These are phyloP conservation scores for Molorchus minor DNA, from an alignment of 2,888 invertebrate genomes.

Conservation along the genomic window DNA sequence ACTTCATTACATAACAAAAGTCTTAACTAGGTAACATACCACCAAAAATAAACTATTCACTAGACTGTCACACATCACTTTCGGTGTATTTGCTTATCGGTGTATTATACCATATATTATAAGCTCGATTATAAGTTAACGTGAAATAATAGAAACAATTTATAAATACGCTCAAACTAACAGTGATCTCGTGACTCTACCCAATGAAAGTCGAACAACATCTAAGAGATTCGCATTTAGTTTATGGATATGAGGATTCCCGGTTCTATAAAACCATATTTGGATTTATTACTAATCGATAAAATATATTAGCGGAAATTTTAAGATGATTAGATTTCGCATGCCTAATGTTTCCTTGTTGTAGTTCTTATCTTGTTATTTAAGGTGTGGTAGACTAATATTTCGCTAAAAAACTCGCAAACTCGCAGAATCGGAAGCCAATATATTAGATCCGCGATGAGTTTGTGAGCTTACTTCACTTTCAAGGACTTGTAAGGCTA, in stretches of 20 bases:
- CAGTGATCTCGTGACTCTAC: constrained; percentile 47
- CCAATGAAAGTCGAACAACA: constrained; percentile 46
- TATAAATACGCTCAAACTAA: constrained; percentile 10
- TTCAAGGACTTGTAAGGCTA: no score
- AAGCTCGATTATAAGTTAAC: not conserved
- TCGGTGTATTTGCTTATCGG: no score
- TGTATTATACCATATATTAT: no score
- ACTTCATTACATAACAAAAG: no score
- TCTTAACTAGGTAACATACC: no score
- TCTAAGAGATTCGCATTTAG: constrained; percentile 53
- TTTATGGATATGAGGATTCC: constrained; percentile 48
- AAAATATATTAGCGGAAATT: constrained; percentile 30
- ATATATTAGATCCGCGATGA: no score
- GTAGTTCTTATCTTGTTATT: constrained; percentile 21
- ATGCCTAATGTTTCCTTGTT: constrained; percentile 23
- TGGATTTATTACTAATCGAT: constrained; percentile 55
- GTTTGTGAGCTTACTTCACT: no score
- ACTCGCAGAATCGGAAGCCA: no score
- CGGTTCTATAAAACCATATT: constrained; percentile 36
- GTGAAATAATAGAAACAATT: constrained; percentile 1
- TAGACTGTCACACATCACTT: no score
- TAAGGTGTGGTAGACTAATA: constrained; percentile 23
- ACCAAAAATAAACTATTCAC: no score
- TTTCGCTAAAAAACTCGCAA: not conserved
- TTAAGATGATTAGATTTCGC: constrained; percentile 33